A percentile compares a stretch with the other conserved stretches of the same genome.
Conservation (phyloP, 2,888 invertebrate species). For the Leucania comma region DNA sequence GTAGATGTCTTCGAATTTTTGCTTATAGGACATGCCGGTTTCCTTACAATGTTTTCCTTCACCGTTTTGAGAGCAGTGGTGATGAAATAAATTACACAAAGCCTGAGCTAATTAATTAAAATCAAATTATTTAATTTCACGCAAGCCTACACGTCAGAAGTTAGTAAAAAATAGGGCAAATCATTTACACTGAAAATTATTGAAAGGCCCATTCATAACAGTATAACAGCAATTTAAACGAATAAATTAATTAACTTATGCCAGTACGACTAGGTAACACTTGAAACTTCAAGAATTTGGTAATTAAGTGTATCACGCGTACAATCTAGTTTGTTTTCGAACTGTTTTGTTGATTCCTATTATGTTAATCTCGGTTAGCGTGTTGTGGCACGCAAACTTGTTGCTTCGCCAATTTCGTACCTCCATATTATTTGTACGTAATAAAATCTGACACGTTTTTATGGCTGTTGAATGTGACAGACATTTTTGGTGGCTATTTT, state of each 20-base stretch:
- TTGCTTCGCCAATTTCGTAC: conserved; percentile 75
- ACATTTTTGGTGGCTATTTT: conserved; percentile 1
- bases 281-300: conserved; percentile 60
- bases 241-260: background rate
- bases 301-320: conserved; percentile 66
- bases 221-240: conserved; percentile 34
- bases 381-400: conserved; percentile 85
- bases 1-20: too few relatives aligned
- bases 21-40: too few relatives aligned
- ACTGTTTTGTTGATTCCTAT: conserved; percentile 78
- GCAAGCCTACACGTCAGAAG: too few relatives aligned
- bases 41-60: too few relatives aligned
- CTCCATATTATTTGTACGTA: conserved; percentile 57
- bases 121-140: too few relatives aligned
- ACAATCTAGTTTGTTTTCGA: conserved; percentile 68
- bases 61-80: too few relatives aligned
- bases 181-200: conserved; percentile 13
- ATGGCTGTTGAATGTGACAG: conserved; percentile 13
- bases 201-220: conserved; percentile 24
- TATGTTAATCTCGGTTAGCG: conserved; percentile 79
- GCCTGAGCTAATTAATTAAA: too few relatives aligned
- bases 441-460: conserved; percentile 53
- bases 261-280: conserved; percentile 14
- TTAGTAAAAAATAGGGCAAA: conserved; percentile 5
- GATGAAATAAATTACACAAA: too few relatives aligned